Base-by-base conservation (phyloP, 30 jellyfish, hydroid and myxozoan species). In the Clytia hemisphaerica region DNA sequence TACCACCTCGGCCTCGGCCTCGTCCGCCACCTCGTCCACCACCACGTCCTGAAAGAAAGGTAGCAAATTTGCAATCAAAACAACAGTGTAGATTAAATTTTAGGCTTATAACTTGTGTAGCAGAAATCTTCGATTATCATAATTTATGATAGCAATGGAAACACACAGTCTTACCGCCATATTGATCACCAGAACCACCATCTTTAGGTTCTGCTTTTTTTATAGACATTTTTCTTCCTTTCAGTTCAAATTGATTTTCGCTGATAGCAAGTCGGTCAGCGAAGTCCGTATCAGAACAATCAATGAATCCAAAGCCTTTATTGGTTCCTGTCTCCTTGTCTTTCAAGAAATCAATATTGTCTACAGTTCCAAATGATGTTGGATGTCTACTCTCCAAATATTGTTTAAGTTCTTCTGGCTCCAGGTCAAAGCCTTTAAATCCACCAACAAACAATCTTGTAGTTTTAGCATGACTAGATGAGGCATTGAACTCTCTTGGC, bases 401-500 rank as follows among this genome's bases (percentile, higher is more conserved):
- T 54, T 67, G 62, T 33, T 19, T 67, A 28, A 88, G 65, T 6
- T 88, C 97, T 6, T 81, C 95, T 26, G 69, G 75, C 15, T 66
- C 93, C 0, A 69, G 65, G 80, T 51, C 73, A 25, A 60, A 37
- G 4, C 75, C 46, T 5, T 78, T 76, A 22, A 88, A 46, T 3
- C 97, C 97, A 22, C 97, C 94, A 36, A 88, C 55, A 60, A 89
- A 89, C n/a, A 89, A 67, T 38, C 77, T 89, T 72, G 78, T 89
- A 21, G 92, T 75, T 44, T 93, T 71, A 45, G 60, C 69, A 50
- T 89, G 98, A 16, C 93, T 87, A 4, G 95, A 47, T 46, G 84
- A 66, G 14, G 77, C 76, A 66, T 77, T 75, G n/a, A 58, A 69
- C 24, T 89, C 98, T 30, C 95, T 68, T 14, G 98, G 98, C 38